Base-by-base conservation (phyloP, 2,797 vertebrate genomes). In the Crenuchus spilurus region DNA sequence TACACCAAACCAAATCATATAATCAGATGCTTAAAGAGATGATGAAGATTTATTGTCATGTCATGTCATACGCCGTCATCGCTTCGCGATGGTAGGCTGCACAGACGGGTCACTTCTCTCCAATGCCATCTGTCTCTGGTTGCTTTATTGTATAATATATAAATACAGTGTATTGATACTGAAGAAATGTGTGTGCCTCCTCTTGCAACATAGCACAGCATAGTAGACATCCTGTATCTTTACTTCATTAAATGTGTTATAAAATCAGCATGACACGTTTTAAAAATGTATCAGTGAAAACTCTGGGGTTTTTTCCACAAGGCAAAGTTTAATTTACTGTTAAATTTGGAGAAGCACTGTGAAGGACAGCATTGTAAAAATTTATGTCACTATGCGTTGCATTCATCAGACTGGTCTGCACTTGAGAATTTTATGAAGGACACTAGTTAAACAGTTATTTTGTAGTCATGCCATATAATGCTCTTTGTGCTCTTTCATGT, bases 311-410 rank as follows among this genome's bases (percentile, higher is more conserved):
- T 51, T 52, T 10, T 62, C 31, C 30, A 28, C 20, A 33, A 42
- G 52, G 11, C 10, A 48, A 22, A 11, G 22, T 65, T 51, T 70
- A 41, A 14, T 75, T 72, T 77, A 72, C 30, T 68, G 51, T 60
- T 6, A 49, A 49, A 26, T 62, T 3, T 44, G 55, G 3, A 51
- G 39, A 35, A 28, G 61, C 14, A 28, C 42, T 64, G 49, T 80
- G 57, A 37, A 61, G 46, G 3, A 41, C 30, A 30, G 65, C 69
- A 66, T 58, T 72, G 46, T 85, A 84, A 85, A 83, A 81, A 78
- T 85, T 82, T 70, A 85, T 82, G 78, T 79, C 31, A 84, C 76
- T 64, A n/a, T 42, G 13, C 42, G 80, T 77, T 82, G 77, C 54
- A 30, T 73, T 77, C 35, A 57, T 61, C 20, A 26, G 66, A 77